These are phyloP conservation scores for Drosophila paracracens DNA, from an alignment of 2,888 invertebrate genomes.

Conservation along the genomic window DNA sequence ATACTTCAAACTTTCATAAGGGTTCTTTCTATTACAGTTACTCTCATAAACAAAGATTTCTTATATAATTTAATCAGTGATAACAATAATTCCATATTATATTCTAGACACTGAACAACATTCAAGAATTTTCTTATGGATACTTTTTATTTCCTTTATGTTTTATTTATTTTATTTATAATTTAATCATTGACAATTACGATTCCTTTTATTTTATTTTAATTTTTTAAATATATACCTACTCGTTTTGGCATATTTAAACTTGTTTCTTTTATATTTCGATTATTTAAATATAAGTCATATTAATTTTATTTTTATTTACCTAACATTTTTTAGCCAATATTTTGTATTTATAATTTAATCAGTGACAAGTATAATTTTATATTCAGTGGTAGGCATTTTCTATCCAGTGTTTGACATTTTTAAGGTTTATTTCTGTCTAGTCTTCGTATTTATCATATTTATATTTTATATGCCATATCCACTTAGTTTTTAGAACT, in stretches of 20 bases:
- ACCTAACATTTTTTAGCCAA: neutral
- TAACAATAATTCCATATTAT: neutral
- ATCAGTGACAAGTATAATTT: neutral
- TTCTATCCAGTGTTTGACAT: neutral
- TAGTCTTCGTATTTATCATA: neutral
- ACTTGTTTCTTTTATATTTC: too few relatives aligned
- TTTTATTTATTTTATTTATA: neutral
- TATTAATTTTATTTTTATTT: neutral
- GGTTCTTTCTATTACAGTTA: neutral
- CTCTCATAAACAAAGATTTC: rapidly evolving
- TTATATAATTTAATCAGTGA: neutral
- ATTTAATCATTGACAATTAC: neutral
- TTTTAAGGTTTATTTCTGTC: neutral
- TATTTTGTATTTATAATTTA: neutral
- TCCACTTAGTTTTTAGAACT: neutral
- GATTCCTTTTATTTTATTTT: neutral
- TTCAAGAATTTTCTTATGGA: neutral
- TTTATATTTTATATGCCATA: neutral
- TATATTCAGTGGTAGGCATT: neutral
- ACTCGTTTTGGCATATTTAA: too few relatives aligned
- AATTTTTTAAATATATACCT: neutral
- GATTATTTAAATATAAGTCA: too few relatives aligned
- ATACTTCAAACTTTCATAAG: neutral
- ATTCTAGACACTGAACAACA: neutral
- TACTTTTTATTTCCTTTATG: neutral